Percentiles rank a stretch among this genome's conserved stretches.
Evolutionary conservation across 2,797 vertebrate genomes (phyloP).

Genomic region (Buphagus erythrorhynchus): DNA sequence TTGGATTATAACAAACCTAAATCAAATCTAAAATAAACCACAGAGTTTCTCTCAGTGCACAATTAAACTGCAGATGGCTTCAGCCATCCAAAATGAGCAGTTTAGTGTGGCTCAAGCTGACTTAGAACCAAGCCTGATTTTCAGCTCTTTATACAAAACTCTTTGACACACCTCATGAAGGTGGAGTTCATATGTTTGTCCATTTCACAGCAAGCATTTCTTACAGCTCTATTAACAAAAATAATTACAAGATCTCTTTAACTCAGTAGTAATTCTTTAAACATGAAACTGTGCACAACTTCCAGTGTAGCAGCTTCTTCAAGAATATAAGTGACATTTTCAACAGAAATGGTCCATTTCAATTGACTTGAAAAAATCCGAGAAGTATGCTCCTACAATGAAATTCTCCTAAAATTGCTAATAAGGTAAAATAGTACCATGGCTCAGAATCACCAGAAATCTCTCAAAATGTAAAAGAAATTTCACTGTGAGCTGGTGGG

Average conservation of each 20-base stretch:
- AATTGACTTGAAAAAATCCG: neutral
- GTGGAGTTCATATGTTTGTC: neutral
- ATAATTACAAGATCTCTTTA: neutral
- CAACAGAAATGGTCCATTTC: neutral
- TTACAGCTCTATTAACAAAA: neutral
- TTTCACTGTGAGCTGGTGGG: neutral
- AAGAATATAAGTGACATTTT: neutral
- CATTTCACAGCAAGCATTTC: neutral
- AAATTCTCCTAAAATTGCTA: neutral
- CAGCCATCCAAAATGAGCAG: neutral
- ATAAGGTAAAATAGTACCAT: neutral
- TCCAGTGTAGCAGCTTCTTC: neutral
- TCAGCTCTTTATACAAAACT: neutral
- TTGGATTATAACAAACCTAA: neutral
- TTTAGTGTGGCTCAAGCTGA: neutral
- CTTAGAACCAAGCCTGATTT: neutral
- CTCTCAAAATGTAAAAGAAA: neutral
- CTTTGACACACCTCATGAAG: neutral
- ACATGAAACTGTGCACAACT: neutral
- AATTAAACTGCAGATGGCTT: neutral
- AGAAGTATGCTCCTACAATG: neutral
- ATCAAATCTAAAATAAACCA: neutral
- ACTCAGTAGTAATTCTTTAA: neutral
- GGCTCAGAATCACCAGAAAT: neutral
- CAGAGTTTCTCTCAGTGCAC: neutral